Base-by-base conservation (phyloP, 2,888 invertebrate genomes). In the Silvanus unidentatus region DNA sequence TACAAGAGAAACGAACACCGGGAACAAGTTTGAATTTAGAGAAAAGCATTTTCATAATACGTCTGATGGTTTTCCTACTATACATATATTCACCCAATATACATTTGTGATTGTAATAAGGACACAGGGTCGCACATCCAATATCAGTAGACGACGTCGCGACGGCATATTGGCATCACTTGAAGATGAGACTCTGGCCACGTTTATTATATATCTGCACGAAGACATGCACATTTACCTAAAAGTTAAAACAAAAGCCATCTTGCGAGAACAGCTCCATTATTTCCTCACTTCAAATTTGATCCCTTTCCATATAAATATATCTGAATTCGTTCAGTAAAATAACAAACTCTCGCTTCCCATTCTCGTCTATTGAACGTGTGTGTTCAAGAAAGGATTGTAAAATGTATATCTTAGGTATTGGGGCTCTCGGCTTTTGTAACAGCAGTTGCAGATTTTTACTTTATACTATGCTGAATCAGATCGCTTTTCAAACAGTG, bases 241-340 rank as follows among this genome's bases (percentile, higher is more conserved):
- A 53, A 22, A 22, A 52, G 52, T 47, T 48, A 42, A 44, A 46
- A 41, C 48, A 46, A 47, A 40, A 46, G 46, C 48, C 51, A 54
- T 48, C 51, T 44, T 48, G 49, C 51, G 44, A 43, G 47, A 52
- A 47, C 50, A 52, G 44, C 52, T 55, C 52, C 52, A 55, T 55
- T 53, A 8, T 52, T 52, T 49, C 36, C 45, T 48, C 48, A 55
- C 53, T 53, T 50, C 49, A 50, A 52, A 52, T 55, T 54, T 54
- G 48, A 48, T 53, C 52, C 48, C 53, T 53, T 42, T 28, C 50
- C 48, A 51, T 53, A 48, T 50, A 52, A 52, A 54, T 52, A 51
- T 49, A 51, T 54, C 37, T 46, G 47, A 43, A 43, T 39, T 40
- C 30, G n/a, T n/a, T n/a, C 27, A 44, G 45, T 49, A 48, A 49